A percentile compares a stretch with the other conserved stretches of the same genome.
phyloP scores from a whole-genome alignment of 1,140 invertebrate species.

The Zaprionus ornatus region DNA sequence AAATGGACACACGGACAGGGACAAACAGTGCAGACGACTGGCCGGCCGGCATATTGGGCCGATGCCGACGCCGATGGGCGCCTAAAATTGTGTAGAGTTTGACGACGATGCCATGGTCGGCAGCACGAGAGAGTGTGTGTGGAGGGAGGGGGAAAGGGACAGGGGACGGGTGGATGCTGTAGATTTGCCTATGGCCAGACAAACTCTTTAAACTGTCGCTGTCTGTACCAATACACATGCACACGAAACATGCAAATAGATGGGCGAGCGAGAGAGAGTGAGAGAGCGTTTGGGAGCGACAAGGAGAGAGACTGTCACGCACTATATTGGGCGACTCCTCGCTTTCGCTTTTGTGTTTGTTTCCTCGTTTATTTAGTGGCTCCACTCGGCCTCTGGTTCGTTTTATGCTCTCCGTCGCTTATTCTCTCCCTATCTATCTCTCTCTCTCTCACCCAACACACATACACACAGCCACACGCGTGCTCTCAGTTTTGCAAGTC shows the following conservation, averaged over 20 bases:
- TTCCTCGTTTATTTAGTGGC: conserved; percentile 46
- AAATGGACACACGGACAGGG: neutral
- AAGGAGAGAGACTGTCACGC: conserved; percentile 28
- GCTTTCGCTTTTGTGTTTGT: conserved; percentile 80
- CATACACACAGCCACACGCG: neutral
- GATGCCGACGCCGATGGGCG: conserved; percentile 57
- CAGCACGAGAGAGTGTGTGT: conserved; percentile 1
- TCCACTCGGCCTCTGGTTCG: conserved; percentile 22
- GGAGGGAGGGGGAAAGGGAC: neutral
- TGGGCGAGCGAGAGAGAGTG: conserved; percentile 5
- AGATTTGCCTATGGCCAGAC: conserved; percentile 55
- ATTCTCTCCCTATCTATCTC: neutral
- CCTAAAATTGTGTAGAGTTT: conserved; percentile 80
- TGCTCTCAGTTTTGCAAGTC: conserved; percentile 23
- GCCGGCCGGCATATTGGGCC: conserved; percentile 33
- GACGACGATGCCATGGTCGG: conserved; percentile 47
- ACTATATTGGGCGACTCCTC: conserved; percentile 52
- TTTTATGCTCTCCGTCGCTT: conserved; percentile 2
- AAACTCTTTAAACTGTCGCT: conserved; percentile 69
- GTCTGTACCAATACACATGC: conserved; percentile 23
- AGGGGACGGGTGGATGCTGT: conserved; percentile 25
- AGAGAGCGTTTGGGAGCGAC: conserved; percentile 1
- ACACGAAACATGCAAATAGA: conserved; percentile 10
- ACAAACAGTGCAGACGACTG: neutral
- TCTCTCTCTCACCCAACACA: conserved; percentile 5